Evolutionary conservation across 37 sponge, comb jelly and placozoan genomes (phyloP).

Genomic region (Beroe ovata): DNA sequence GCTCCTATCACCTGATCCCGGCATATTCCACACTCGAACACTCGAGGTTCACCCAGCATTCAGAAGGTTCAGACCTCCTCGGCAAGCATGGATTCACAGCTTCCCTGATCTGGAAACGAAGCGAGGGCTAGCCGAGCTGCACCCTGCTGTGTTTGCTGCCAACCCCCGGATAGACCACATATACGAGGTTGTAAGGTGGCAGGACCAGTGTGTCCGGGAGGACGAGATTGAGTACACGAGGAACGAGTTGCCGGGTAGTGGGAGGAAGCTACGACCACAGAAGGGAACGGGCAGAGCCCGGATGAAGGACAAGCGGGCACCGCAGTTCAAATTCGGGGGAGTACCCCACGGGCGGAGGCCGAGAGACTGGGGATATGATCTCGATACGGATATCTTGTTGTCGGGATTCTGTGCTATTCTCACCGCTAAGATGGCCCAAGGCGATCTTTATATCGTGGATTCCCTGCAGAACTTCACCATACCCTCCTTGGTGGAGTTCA

Average conservation of each 20-base stretch:
- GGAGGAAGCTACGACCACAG: slow-evolving; percentile 65
- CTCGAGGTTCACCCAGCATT: slow-evolving; percentile 48
- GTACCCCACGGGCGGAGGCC: slow-evolving; percentile 36
- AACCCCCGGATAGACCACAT: slow-evolving; percentile 62
- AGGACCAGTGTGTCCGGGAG: slow-evolving; percentile 54
- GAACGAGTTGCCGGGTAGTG: slow-evolving; percentile 56
- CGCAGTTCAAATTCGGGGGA: slow-evolving; percentile 47
- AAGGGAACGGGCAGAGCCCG: slow-evolving; percentile 41
- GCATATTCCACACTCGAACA: slow-evolving; percentile 3
- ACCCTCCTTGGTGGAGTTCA: background rate
- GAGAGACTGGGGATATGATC: slow-evolving; percentile 39
- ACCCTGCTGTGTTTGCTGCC: slow-evolving; percentile 45
- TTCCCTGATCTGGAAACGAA: background rate
- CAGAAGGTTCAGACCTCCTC: slow-evolving; percentile 44
- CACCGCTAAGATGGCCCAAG: slow-evolving; percentile 21
- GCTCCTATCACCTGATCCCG: background rate
- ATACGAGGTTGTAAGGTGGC: slow-evolving; percentile 32
- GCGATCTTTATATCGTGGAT: slow-evolving; percentile 16
- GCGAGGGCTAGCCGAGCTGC: slow-evolving; percentile 37
- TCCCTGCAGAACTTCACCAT: slow-evolving; percentile 12
- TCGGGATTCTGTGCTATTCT: slow-evolving; percentile 35
- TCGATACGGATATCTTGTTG: background rate
- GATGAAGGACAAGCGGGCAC: slow-evolving; percentile 63
- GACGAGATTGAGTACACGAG: slow-evolving; percentile 53
- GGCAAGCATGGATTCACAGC: slow-evolving; percentile 54